A percentile compares a stretch with the other conserved stretches of the same genome.
phyloP scores from a whole-genome alignment of 2,888 invertebrate species.

The Smittia aterrima region DNA sequence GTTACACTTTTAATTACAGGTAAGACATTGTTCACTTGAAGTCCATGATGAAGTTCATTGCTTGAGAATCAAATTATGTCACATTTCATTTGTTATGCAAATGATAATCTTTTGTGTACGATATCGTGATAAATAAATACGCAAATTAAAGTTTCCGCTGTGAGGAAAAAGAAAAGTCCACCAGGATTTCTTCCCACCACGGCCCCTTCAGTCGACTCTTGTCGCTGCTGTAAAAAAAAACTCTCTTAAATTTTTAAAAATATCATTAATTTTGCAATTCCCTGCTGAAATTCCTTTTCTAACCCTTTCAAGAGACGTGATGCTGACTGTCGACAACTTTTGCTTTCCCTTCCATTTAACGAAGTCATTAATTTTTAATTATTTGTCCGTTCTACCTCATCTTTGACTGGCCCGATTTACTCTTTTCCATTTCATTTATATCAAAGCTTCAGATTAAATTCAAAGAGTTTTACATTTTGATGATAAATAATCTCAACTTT shows the following conservation, averaged over 20 bases:
- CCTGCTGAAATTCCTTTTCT: background rate
- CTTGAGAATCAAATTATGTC: constrained; percentile 21
- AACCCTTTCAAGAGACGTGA: constrained; percentile 38
- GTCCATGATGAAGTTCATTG: background rate
- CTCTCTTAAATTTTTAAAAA: constrained; percentile 36
- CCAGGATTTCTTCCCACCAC: background rate
- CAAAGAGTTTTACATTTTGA: background rate
- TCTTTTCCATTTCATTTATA: background rate
- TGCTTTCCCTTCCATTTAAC: constrained; percentile 40
- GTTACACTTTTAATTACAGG: constrained; percentile 38
- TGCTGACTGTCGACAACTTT: constrained; percentile 38
- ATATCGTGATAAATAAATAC: background rate
- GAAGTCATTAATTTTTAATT: constrained; percentile 40
- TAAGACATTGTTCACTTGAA: background rate
- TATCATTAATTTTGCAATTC: constrained; percentile 36
- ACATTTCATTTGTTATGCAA: constrained; percentile 18
- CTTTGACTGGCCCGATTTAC: background rate
- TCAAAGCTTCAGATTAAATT: background rate
- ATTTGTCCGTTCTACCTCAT: constrained; percentile 29
- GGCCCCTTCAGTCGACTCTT: background rate
- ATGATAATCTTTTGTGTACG: background rate
- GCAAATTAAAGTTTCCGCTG: background rate
- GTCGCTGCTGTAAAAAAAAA: background rate
- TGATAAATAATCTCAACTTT: background rate
- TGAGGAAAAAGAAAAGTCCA: no score